These are phyloP conservation scores for Luidia sarsii DNA, from an alignment of 53 echinoderm and acorn worm species.

Conservation along the genomic window DNA sequence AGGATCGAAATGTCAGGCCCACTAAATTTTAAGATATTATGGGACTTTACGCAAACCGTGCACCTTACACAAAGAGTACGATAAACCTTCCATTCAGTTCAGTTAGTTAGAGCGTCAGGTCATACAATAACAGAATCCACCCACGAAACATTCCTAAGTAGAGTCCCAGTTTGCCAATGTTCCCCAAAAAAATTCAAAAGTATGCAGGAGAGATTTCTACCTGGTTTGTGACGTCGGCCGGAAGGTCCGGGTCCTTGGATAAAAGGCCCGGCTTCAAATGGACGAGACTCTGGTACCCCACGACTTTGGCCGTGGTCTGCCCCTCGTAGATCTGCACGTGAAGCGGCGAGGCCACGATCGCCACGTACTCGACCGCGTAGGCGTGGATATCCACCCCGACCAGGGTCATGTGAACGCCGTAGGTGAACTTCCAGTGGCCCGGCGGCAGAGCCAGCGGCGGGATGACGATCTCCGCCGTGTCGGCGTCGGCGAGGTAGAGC, in stretches of 20 bases:
- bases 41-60: too few relatives aligned
- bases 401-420: conserved; percentile 61
- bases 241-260: conserved; percentile 48
- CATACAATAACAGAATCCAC: too few relatives aligned
- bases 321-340: conserved; percentile 59
- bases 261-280: conserved; percentile 28
- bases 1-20: too few relatives aligned
- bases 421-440: conserved; percentile 60
- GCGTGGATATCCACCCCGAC: conserved; percentile 30
- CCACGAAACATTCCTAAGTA: too few relatives aligned
- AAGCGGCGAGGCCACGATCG: conserved; percentile 34
- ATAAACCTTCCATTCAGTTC: too few relatives aligned
- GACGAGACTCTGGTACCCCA: conserved; percentile 56
- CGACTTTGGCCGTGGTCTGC: conserved; percentile 55
- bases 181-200: too few relatives aligned
- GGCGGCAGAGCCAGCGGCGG: conserved; percentile 50
- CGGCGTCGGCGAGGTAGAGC: conserved; percentile 58
- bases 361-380: conserved; percentile 64
- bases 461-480: conserved; percentile 72
- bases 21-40: too few relatives aligned
- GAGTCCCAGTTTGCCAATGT: too few relatives aligned
- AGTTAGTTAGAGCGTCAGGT: too few relatives aligned
- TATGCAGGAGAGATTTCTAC: too few relatives aligned
- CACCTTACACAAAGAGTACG: too few relatives aligned
- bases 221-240: not conserved